Conservation (phyloP, 2,113 vertebrate species). For the Epinephelus moara region DNA sequence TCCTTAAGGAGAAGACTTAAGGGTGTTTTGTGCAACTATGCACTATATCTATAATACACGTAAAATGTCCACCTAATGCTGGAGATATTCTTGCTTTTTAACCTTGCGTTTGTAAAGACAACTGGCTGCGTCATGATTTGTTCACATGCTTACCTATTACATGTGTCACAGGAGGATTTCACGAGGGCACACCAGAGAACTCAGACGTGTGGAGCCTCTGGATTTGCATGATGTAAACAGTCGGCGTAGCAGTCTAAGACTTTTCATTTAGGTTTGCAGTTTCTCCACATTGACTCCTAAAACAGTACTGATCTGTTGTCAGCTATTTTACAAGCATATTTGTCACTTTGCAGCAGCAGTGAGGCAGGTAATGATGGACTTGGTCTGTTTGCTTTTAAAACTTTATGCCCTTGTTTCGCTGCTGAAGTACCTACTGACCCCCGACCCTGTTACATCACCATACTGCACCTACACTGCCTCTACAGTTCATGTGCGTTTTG, state of each 20-base stretch:
- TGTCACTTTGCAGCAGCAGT: not conserved
- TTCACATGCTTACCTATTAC: not conserved
- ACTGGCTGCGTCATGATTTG: not conserved
- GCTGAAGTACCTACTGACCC: not conserved
- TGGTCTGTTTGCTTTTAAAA: not conserved
- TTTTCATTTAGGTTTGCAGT: too few species aligned
- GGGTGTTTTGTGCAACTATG: too few species aligned
- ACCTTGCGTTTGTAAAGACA: not conserved
- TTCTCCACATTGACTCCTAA: too few species aligned
- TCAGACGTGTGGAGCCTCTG: too few species aligned
- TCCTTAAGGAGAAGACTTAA: too few species aligned
- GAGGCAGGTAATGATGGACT: not conserved
- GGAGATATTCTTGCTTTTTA: not conserved
- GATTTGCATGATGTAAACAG: too few species aligned
- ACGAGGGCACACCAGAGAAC: not conserved
- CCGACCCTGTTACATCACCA: constrained; percentile 8
- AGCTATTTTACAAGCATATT: not conserved
- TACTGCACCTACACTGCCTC: not conserved
- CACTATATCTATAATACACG: not conserved
- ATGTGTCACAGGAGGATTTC: too few species aligned
- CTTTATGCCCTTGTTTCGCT: too few species aligned
- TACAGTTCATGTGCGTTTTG: not conserved
- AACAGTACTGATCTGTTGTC: too few species aligned
- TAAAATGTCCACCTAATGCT: not conserved
- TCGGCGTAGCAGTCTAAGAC: too few species aligned